Percentiles rank a stretch among this genome's conserved stretches.
These are phyloP conservation scores for Pheosia tremula DNA, from an alignment of 2,888 invertebrate species.

Conservation along the genomic window DNA sequence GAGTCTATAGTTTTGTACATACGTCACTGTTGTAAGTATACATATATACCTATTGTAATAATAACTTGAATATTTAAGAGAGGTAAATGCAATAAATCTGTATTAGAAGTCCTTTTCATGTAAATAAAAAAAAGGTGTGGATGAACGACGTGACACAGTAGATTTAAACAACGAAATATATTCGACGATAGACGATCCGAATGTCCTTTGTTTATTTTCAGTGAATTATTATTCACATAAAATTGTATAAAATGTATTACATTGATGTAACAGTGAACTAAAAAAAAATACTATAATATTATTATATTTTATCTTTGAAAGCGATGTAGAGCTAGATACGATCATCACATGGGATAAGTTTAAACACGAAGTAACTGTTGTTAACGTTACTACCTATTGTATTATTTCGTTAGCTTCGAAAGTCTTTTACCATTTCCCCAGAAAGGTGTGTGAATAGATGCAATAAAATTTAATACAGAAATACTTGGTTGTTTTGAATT, in stretches of 20 bases:
- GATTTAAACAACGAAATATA: slow-evolving; percentile 56
- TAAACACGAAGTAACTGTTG: slow-evolving; percentile 30
- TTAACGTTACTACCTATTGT: slow-evolving; percentile 39
- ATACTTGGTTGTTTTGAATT: slow-evolving; percentile 53
- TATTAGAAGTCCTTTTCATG: slow-evolving; percentile 74
- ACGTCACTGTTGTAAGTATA: slow-evolving; percentile 81
- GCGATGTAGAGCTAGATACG: slow-evolving; percentile 24
- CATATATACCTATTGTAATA: slow-evolving; percentile 56
- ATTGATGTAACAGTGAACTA: slow-evolving; percentile 21
- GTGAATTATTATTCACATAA: not conserved
- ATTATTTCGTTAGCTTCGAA: slow-evolving; percentile 63
- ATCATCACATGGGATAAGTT: slow-evolving; percentile 31
- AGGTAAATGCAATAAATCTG: slow-evolving; percentile 80
- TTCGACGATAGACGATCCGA: slow-evolving; percentile 32
- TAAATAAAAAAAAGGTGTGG: slow-evolving; percentile 61
- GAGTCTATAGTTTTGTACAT: slow-evolving; percentile 84
- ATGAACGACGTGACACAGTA: slow-evolving; percentile 56
- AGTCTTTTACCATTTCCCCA: slow-evolving; percentile 72
- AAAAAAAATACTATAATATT: slow-evolving; percentile 14
- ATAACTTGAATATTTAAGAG: slow-evolving; percentile 76
- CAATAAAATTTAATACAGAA: slow-evolving; percentile 85
- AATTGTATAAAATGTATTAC: not conserved
- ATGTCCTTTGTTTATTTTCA: slow-evolving; percentile 8
- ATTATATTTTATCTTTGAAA: slow-evolving; percentile 20
- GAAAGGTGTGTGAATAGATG: slow-evolving; percentile 86